These are phyloP conservation scores for Brachionus paranguensis DNA, from an alignment of 1,140 invertebrate genomes.

Conservation along the genomic window DNA sequence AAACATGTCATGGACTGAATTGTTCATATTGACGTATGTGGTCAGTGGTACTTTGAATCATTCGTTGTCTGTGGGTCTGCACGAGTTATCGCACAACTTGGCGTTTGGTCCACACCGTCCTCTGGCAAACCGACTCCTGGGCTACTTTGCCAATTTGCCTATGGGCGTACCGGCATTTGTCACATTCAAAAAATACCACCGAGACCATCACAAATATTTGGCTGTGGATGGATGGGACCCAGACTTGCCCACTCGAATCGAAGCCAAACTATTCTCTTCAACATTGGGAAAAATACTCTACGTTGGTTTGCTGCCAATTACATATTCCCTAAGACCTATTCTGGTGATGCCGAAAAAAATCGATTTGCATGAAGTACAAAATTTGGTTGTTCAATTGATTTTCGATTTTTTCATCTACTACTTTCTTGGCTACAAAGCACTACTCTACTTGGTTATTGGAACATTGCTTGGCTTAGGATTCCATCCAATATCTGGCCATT, in stretches of 20 bases:
- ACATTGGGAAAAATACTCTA: constrained; percentile 88
- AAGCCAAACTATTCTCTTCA: constrained; percentile 84
- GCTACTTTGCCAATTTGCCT: constrained; percentile 53
- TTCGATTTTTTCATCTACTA: constrained; percentile 76
- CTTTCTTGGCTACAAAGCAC: constrained; percentile 67
- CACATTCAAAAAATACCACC: constrained; percentile 55
- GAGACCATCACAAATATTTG: constrained; percentile 66
- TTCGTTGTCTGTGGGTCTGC: constrained; percentile 52
- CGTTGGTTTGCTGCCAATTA: constrained; percentile 86
- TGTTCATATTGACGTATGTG: constrained; percentile 44
- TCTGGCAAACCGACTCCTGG: constrained; percentile 48
- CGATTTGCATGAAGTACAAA: constrained; percentile 68
- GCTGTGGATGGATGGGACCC: constrained; percentile 90
- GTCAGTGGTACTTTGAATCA: constrained; percentile 53
- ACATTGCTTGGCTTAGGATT: constrained; percentile 88
- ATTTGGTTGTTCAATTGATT: constrained; percentile 75
- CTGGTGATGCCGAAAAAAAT: constrained; percentile 82
- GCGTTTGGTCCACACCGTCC: constrained; percentile 52
- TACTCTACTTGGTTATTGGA: constrained; percentile 80
- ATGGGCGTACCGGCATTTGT: constrained; percentile 52
- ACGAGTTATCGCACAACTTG: constrained; percentile 53
- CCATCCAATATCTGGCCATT: constrained; percentile 97
- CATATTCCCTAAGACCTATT: constrained; percentile 86
- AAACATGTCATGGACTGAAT: constrained; percentile 5
- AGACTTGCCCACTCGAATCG: constrained; percentile 84